Percentiles rank a stretch among this genome's conserved stretches.
Evolutionary conservation across 2,888 invertebrate genomes (phyloP).

Genomic region (Diadromus collaris): DNA sequence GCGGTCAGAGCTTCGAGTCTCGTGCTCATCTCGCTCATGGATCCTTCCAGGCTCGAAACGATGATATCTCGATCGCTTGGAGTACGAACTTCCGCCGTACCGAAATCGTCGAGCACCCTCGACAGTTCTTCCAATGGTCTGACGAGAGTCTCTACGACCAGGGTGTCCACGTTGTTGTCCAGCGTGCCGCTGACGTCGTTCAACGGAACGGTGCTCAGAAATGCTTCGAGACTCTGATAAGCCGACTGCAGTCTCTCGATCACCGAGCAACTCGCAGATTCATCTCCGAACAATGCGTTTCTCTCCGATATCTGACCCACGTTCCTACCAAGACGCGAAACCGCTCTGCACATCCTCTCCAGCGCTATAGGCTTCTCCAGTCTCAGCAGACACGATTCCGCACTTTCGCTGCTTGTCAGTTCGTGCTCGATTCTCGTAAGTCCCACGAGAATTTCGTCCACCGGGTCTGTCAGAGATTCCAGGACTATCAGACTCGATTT

Average conservation of each 20-base stretch:
- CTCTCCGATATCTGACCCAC: slow-evolving; percentile 30
- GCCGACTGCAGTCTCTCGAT: slow-evolving; percentile 59
- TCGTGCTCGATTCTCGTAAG: slow-evolving; percentile 74
- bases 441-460: slow-evolving; percentile 78
- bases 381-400: slow-evolving; percentile 67
- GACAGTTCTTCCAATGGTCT: slow-evolving; percentile 73
- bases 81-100: neutral
- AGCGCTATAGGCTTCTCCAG: slow-evolving; percentile 73
- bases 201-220: slow-evolving; percentile 55
- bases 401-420: slow-evolving; percentile 67
- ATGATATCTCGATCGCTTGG: slow-evolving; percentile 30
- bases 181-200: slow-evolving; percentile 58
- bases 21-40: slow-evolving; percentile 71
- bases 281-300: slow-evolving; percentile 36
- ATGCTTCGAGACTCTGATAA: slow-evolving; percentile 61
- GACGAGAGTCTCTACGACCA: slow-evolving; percentile 75
- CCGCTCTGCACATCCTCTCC: slow-evolving; percentile 71
- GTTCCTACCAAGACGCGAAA: slow-evolving; percentile 66
- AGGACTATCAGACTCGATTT: slow-evolving; percentile 74
- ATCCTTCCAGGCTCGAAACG: slow-evolving; percentile 63
- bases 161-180: slow-evolving; percentile 73
- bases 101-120: slow-evolving; percentile 60
- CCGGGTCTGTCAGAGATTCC: slow-evolving; percentile 80
- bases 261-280: slow-evolving; percentile 47
- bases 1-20: slow-evolving; percentile 71